Evolutionary conservation across 2,888 invertebrate genomes (phyloP).

Genomic region (Lacanobia oleracea): DNA sequence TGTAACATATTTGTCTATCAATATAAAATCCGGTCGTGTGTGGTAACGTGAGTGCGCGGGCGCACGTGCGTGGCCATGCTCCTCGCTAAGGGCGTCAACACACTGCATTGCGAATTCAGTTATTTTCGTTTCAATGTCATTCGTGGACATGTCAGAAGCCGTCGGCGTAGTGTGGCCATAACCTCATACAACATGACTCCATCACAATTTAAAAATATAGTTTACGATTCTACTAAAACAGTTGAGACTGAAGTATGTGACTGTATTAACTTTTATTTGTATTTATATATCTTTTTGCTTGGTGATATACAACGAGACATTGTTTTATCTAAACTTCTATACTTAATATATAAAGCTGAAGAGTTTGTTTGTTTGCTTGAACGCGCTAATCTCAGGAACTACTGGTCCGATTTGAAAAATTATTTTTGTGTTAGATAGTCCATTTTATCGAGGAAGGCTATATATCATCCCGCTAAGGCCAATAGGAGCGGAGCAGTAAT

Average conservation of each 20-base stretch:
- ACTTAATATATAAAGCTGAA: too few relatives aligned
- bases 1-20: slow-evolving; percentile 64
- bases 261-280: slow-evolving; percentile 16
- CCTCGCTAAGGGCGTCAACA: slow-evolving; percentile 67
- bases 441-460: too few relatives aligned
- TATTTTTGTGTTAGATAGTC: too few relatives aligned
- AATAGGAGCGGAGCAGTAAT: too few relatives aligned
- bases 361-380: too few relatives aligned
- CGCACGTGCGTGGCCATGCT: slow-evolving; percentile 74
- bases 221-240: slow-evolving; percentile 29
- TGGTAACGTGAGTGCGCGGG: slow-evolving; percentile 69
- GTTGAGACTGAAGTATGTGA: slow-evolving; percentile 22
- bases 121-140: slow-evolving; percentile 67
- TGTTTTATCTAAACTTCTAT: too few relatives aligned
- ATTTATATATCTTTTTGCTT: slow-evolving; percentile 4
- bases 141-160: slow-evolving; percentile 36
- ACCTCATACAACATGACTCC: slow-evolving; percentile 59
- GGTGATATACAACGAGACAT: neutral
- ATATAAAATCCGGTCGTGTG: slow-evolving; percentile 70
- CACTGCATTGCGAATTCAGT: slow-evolving; percentile 61
- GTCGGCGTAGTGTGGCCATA: slow-evolving; percentile 56
- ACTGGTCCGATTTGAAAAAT: too few relatives aligned
- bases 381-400: too few relatives aligned
- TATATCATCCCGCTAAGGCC: too few relatives aligned
- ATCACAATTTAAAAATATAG: slow-evolving; percentile 32